Evolutionary conservation across 2,888 invertebrate genomes (phyloP), one percentile per base, ranked within the genome.

Genomic region (Tetragonisca angustula): DNA sequence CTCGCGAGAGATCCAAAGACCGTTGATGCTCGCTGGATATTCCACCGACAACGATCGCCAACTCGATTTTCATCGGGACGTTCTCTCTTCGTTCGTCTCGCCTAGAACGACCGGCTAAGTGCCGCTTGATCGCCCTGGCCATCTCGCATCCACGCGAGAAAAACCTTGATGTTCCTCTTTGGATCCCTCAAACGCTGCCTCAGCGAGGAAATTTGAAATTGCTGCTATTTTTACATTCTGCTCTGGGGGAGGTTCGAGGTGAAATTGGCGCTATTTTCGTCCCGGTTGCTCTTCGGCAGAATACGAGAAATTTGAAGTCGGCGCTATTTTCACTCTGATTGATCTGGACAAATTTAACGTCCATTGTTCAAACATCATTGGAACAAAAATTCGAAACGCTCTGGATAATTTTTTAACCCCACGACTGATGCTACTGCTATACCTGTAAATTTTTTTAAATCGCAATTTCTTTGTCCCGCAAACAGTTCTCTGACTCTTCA

Each of bases 1-100:
- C 70, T 52, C 50, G 24, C 61, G 17, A 13, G 56, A 59, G 68
- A 62, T 50, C 72, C 84, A 75, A 56, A 70, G 67, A 61, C 56
- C 69, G 72, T 59, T 69, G 77, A 79, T 75, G 77, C 65, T 72
- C 64, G 65, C 81, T 43, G 71, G 72, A 74, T 68, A 70, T 79
- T 75, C 76, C 17, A 73, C 74, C 83, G 79, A 75, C 72, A 76
- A 81, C 84, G 81, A 71, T 81, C 89, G 90, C 90, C 88, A 87
- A 91, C 90, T 90, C 88, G 90, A 90, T 90, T 91, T 89, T 90
- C 68, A 85, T 88, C 82, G 87, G 76, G 84, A 85, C 79, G 27
- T 27, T 27, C 43, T 9, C 43, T 9, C 79, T 84, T 80, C 85
- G 90, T 92, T 90, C 91, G 91, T 91, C 91, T 82, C 75, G 62